Conservation (phyloP, 1,140 invertebrate species). For the Dolichoris vasculosae region DNA sequence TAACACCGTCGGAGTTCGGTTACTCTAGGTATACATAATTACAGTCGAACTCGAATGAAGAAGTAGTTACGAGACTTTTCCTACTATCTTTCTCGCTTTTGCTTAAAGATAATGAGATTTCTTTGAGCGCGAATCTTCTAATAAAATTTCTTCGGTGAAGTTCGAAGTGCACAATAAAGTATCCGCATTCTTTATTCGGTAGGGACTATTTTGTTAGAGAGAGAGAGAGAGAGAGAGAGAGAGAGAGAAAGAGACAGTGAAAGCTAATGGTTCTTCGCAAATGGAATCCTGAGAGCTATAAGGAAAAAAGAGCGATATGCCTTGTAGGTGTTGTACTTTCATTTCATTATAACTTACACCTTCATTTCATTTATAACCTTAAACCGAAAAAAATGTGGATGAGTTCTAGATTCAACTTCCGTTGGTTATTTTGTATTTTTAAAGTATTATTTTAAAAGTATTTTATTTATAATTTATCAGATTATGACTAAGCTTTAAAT, state of each 20-base stretch:
- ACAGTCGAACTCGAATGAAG: neutral
- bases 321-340: conserved; percentile 34
- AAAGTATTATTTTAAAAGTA: neutral
- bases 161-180: conserved; percentile 45
- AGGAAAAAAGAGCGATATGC: conserved; percentile 9
- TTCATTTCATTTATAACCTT: conserved; percentile 45
- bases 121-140: conserved; percentile 42
- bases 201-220: conserved; percentile 20
- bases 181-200: neutral
- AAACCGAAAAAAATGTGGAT: neutral
- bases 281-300: neutral
- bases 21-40: conserved; percentile 7
- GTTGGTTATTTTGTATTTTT: neutral
- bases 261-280: neutral
- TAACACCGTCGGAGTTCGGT: neutral
- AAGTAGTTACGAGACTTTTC: conserved; percentile 29
- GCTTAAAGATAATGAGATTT: conserved; percentile 50
- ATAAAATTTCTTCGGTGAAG: conserved; percentile 52
- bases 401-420: neutral
- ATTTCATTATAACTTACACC: conserved; percentile 44
- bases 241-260: neutral
- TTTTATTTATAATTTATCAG: neutral
- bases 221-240: neutral
- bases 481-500: too few species aligned
- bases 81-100: neutral